These are phyloP conservation scores for Aproaerema taeniolella DNA, from an alignment of 2,888 invertebrate species.

Conservation along the genomic window DNA sequence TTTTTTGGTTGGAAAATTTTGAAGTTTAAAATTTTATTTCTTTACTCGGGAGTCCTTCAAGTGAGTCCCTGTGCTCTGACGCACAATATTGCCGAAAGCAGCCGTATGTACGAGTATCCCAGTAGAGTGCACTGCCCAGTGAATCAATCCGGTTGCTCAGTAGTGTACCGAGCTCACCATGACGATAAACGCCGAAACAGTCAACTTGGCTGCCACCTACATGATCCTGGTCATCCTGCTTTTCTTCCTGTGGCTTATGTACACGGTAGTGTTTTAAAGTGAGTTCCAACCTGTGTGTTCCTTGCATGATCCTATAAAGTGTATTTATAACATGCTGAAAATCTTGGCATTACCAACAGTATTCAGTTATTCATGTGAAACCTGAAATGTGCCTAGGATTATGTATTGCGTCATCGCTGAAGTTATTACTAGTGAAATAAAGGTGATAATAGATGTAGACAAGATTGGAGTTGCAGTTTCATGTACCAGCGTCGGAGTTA, in stretches of 20 bases:
- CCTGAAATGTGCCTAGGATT: background rate
- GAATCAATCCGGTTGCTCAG: too few relatives aligned
- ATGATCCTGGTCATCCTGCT: constrained; percentile 81
- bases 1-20: background rate
- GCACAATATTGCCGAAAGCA: constrained; percentile 31
- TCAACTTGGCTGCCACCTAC: constrained; percentile 83
- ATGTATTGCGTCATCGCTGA: background rate
- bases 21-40: background rate
- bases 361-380: too few relatives aligned
- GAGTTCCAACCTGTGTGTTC: background rate
- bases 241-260: constrained; percentile 81
- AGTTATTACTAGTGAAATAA: too few relatives aligned
- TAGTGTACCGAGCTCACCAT: constrained; percentile 45
- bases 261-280: constrained; percentile 74
- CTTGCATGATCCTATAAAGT: too few relatives aligned
- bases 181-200: constrained; percentile 79
- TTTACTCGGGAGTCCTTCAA: constrained; percentile 20
- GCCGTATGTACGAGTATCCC: constrained; percentile 35
- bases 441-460: too few relatives aligned
- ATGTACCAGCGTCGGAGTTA: too few relatives aligned
- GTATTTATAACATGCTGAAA: too few relatives aligned
- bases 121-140: too few relatives aligned
- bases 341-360: too few relatives aligned
- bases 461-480: too few relatives aligned
- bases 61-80: constrained; percentile 54